Evolutionary conservation across 2,888 invertebrate species (phyloP), one percentile per base, ranked within the genome.

Genomic region (Linyphia triangularis): DNA sequence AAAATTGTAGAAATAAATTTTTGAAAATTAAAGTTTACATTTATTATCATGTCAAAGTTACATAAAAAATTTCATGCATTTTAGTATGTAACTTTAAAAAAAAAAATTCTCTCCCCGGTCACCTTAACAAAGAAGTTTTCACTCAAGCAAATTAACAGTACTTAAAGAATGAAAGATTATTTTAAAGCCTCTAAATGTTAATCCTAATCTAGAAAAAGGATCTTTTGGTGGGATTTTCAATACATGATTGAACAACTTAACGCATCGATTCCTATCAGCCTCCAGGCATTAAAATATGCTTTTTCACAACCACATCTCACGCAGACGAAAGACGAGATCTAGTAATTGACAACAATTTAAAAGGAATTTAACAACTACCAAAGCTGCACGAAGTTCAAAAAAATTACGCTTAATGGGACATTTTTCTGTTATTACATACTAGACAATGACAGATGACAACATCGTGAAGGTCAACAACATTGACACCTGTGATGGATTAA

Each of bases 161-260:
- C 51, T 51, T 19, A 10, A 63, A 24, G 57, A 26, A 13, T 26
- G 24, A 7, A 28, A 57, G 19, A 73, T 73, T 73, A 73, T 59
- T 59, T 73, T 33, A 73, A 9, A 73, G 30, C 59, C 13, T 59
- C 37, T 69, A 30, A 51, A 5, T 16, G 51, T 63, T 24, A 61
- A 77, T 5, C 33, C 40, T 40, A 37, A 40, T 63, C 63, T 37
- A 28, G 26, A 24, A 75, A 84, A 84, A 73, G 75, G 83, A 84
- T 84, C 57, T 75, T 33, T 40, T 16, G 7, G 43, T 30, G 10
- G 37, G 73, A 51, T 83, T 57, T 73, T 43, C 5, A 51, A 19
- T 57, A 67, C 82, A 57, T 73, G 73, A 57, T 84, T 84, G 83
- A 75, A 24, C 83, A 67, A 40, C 10, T 73, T n/a, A 57, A 65